Conservation (phyloP, 2,797 vertebrate species). For the Macrochelys suwanniensis region DNA sequence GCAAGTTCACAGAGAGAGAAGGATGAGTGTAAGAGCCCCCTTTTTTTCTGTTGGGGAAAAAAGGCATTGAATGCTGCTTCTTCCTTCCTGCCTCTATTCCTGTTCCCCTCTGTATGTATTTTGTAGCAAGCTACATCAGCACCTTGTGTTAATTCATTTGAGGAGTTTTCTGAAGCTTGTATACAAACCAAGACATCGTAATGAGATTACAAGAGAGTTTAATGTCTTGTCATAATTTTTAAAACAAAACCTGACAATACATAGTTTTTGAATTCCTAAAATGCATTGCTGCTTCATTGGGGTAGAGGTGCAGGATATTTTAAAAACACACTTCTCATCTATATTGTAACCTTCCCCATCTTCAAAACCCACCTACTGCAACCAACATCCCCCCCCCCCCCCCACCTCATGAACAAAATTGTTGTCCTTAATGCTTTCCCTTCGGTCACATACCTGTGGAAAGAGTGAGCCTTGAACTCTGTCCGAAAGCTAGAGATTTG, state of each 20-base stretch:
- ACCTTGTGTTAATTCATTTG: background rate
- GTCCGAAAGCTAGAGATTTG: fast-evolving
- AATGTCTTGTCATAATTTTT: background rate
- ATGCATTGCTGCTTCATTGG: background rate
- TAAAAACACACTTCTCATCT: background rate
- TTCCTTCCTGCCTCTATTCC: background rate
- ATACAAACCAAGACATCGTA: background rate
- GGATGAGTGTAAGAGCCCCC: background rate
- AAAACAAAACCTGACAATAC: background rate
- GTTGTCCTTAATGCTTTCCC: background rate
- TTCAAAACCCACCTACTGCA: background rate
- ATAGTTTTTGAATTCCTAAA: background rate
- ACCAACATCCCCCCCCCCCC: fast-evolving
- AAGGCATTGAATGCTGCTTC: background rate
- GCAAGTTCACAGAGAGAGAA: background rate
- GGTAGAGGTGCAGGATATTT: background rate
- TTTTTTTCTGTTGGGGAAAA: background rate
- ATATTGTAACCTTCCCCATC: background rate
- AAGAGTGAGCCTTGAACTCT: background rate
- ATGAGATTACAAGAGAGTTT: background rate
- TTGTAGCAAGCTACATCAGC: background rate
- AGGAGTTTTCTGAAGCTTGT: background rate
- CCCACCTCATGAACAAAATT: background rate
- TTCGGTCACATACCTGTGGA: background rate
- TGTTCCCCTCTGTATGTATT: background rate